Conservation (phyloP, 2,888 invertebrate genomes). For the Oxyteleia sp. region DNA sequence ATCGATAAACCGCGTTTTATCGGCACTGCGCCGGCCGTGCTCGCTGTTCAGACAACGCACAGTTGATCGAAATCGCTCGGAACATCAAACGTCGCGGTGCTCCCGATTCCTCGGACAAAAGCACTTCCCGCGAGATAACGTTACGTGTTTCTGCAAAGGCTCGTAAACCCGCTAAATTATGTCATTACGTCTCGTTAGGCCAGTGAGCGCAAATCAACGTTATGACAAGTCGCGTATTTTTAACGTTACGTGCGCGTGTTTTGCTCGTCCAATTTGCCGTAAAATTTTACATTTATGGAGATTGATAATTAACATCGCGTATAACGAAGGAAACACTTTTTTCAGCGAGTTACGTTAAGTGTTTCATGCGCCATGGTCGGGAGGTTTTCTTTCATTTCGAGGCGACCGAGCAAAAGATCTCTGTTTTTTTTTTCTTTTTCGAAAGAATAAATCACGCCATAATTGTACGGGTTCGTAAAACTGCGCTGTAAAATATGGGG, state of each 20-base stretch:
- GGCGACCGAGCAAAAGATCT: too few relatives aligned
- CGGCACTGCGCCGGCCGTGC: background rate
- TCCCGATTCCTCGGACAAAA: slow-evolving; percentile 17
- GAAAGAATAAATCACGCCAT: too few relatives aligned
- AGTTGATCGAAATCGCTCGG: background rate
- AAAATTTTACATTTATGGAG: slow-evolving; percentile 46
- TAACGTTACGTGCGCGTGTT: slow-evolving; percentile 28
- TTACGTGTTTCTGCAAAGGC: slow-evolving; percentile 74
- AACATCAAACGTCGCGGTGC: background rate
- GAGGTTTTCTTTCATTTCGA: too few relatives aligned
- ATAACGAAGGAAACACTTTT: slow-evolving; percentile 38
- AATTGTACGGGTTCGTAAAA: too few relatives aligned
- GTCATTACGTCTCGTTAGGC: slow-evolving; percentile 75
- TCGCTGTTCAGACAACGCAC: slow-evolving; percentile 14
- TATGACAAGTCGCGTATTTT: slow-evolving; percentile 36
- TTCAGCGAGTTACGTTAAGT: too few relatives aligned
- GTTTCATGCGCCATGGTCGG: too few relatives aligned
- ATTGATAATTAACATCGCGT: slow-evolving; percentile 41
- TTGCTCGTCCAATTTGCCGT: slow-evolving; percentile 21
- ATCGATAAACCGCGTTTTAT: slow-evolving; percentile 22
- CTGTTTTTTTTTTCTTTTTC: too few relatives aligned
- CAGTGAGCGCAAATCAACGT: slow-evolving; percentile 48
- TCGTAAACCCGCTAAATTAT: slow-evolving; percentile 79
- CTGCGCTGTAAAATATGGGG: too few relatives aligned
- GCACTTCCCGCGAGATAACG: slow-evolving; percentile 13